Percentiles rank a stretch among this genome's conserved stretches.
phyloP scores from a whole-genome alignment of 2,797 vertebrate species.

The Coracias cyanogaster region DNA sequence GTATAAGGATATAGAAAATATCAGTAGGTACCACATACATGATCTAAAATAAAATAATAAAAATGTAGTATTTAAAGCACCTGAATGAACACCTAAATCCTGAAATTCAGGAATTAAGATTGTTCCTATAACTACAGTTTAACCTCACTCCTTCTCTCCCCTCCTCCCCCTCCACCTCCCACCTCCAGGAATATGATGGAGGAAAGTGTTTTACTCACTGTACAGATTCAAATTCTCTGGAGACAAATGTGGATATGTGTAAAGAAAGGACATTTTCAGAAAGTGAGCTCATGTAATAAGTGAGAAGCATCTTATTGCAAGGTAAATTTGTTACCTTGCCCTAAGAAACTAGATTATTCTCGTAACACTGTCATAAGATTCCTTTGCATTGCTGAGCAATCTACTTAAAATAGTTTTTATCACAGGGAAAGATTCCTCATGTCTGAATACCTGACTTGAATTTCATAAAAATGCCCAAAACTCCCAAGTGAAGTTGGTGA shows the following conservation, averaged over 20 bases:
- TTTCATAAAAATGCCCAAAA: background rate
- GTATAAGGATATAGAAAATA: background rate
- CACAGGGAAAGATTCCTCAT: background rate
- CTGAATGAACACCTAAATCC: background rate
- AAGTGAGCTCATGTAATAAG: background rate
- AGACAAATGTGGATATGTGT: background rate
- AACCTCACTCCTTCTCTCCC: background rate
- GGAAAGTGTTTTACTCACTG: background rate
- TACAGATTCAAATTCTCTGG: background rate
- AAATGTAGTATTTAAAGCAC: background rate
- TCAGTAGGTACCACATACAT: background rate
- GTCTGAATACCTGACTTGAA: background rate
- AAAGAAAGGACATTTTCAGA: background rate
- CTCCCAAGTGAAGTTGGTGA: background rate
- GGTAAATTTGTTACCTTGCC: background rate
- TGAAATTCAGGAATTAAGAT: background rate
- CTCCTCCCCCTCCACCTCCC: too few species aligned
- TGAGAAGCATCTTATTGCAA: background rate
- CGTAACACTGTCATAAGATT: background rate
- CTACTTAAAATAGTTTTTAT: background rate
- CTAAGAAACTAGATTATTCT: background rate
- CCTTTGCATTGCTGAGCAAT: background rate
- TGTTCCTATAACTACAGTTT: background rate
- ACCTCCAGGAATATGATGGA: accelerated
- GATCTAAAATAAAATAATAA: background rate